phyloP scores from a whole-genome alignment of 2,797 vertebrate species.

The Pangasius mekongensis region DNA sequence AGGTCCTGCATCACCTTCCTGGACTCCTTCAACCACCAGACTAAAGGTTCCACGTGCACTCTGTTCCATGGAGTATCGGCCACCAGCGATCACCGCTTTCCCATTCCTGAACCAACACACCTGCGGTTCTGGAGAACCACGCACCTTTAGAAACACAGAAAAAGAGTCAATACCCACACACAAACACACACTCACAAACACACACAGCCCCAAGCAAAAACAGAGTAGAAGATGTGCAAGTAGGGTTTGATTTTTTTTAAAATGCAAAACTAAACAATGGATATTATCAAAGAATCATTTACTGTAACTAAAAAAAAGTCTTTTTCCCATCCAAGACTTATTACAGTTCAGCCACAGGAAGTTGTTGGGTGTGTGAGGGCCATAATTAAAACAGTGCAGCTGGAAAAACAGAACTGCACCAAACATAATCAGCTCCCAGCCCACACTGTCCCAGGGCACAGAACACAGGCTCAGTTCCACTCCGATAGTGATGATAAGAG shows the following conservation, averaged over 20 bases:
- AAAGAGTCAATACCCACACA: neutral
- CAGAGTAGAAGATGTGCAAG: neutral
- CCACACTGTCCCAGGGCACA: slow-evolving; percentile 25
- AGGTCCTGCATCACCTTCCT: slow-evolving; percentile 79
- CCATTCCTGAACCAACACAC: slow-evolving; percentile 83
- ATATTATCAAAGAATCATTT: slow-evolving; percentile 28
- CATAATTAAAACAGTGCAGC: slow-evolving; percentile 49
- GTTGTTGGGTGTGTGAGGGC: slow-evolving; percentile 29
- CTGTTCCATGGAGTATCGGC: slow-evolving; percentile 69
- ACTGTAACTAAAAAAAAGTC: slow-evolving; percentile 15
- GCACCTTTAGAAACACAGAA: slow-evolving; percentile 67
- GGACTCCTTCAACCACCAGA: slow-evolving; percentile 78
- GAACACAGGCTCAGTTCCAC: slow-evolving; percentile 33
- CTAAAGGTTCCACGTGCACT: slow-evolving; percentile 84
- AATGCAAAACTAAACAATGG: neutral
- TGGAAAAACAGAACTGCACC: slow-evolving; percentile 11
- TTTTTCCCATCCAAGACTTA: slow-evolving; percentile 24
- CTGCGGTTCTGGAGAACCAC: slow-evolving; percentile 70
- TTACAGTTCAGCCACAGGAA: slow-evolving; percentile 49
- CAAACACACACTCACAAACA: neutral
- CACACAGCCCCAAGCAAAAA: neutral
- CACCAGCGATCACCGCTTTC: slow-evolving; percentile 74
- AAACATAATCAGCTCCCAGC: slow-evolving; percentile 36
- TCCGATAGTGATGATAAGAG: slow-evolving; percentile 25
- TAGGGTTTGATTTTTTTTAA: neutral